A percentile compares a stretch with the other conserved stretches of the same genome.
Evolutionary conservation across 2,797 vertebrate species (phyloP).

Genomic region (Petrocephalus schoutedeni): DNA sequence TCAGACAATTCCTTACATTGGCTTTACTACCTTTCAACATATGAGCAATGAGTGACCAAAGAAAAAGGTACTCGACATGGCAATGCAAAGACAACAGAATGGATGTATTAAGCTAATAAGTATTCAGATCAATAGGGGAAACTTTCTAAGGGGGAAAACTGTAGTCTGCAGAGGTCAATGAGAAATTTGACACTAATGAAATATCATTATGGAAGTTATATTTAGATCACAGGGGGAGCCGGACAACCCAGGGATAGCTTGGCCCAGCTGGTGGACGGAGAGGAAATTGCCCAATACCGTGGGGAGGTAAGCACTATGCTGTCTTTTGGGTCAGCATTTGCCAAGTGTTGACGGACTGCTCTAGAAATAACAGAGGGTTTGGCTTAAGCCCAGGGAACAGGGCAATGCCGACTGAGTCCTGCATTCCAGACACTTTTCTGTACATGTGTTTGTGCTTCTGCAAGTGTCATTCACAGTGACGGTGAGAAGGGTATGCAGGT

Average conservation of each 20-base stretch:
- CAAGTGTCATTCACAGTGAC: not conserved
- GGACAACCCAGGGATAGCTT: slow-evolving; percentile 15
- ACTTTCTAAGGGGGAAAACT: not conserved
- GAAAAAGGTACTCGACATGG: not conserved
- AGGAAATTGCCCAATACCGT: slow-evolving; percentile 50
- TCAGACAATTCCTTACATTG: not conserved
- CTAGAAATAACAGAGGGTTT: slow-evolving; percentile 56
- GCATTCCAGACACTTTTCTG: not conserved
- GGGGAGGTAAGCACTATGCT: slow-evolving; percentile 54
- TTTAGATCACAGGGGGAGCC: not conserved
- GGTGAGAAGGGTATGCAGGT: not conserved
- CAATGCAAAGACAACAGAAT: not conserved
- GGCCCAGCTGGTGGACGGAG: slow-evolving; percentile 28
- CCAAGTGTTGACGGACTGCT: slow-evolving; percentile 54
- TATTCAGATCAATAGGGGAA: not conserved
- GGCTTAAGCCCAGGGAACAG: slow-evolving; percentile 18
- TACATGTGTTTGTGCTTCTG: not conserved
- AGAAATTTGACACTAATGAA: not conserved
- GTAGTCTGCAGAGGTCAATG: not conserved
- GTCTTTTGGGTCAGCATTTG: slow-evolving; percentile 59
- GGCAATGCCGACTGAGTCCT: not conserved
- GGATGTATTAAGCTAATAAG: not conserved
- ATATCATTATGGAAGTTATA: not conserved
- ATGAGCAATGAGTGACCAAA: not conserved
- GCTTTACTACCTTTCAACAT: not conserved